Base-by-base conservation (phyloP, 2,888 invertebrate genomes). In the Apomyelois bistriatella region DNA sequence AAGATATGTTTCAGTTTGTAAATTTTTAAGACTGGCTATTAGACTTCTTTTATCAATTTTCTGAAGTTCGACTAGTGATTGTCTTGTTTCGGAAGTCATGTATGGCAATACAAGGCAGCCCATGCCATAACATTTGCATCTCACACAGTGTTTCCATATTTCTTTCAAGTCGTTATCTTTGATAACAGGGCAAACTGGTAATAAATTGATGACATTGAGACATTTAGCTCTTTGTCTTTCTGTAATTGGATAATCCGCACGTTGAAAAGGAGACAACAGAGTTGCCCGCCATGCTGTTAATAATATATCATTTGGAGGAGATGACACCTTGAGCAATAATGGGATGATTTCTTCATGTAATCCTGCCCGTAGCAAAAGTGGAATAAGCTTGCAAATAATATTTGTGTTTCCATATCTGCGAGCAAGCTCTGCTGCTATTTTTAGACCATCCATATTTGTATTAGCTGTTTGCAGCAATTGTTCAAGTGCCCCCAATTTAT, bases 81-180 rank as follows among this genome's bases (percentile, higher is more conserved):
- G 77, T 49, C 90, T 75, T 36, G 79, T 76, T 67, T 84, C 65
- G 7, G 72, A 62, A 16, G 83, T 81, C 77, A 90, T 85, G 54
- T 90, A 90, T 9, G 91, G 91, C 63, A 91, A 69, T 56, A 89
- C 68, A 64, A 90, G 74, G 61, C 88, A 87, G 37, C 87, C 91
- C 52, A 91, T 66, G 38, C 89, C 89, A 57, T 78, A 72, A 55
- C 80, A 81, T 69, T 88, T 89, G 58, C 84, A 84, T 56, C 88
- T 76, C 7, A 91, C 62, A 66, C 89, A 89, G 64, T 90, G 80
- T 62, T 82, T 85, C 90, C 90, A 91, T 62, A 91, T 83, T 65
- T 85, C 84, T 53, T 81, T 68, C 55, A 91, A 73, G 64, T 90
- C 90, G 54, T 85, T 83, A 66, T 88, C 87, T 66, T 82, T 85